phyloP scores from a whole-genome alignment of 2,888 invertebrate species.

The Caenorhabditis sp. region DNA sequence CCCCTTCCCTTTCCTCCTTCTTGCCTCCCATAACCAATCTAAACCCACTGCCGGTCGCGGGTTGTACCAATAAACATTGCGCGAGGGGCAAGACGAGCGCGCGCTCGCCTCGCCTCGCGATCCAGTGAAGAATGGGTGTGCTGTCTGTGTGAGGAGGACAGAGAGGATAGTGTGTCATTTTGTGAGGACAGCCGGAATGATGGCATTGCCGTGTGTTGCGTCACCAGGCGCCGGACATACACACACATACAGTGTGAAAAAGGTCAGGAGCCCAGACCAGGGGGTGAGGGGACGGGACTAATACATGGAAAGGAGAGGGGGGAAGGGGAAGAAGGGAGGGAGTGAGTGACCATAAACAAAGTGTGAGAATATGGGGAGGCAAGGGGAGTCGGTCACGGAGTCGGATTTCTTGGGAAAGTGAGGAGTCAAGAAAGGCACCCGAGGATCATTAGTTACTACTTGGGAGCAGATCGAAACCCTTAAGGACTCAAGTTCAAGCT shows the following conservation, averaged over 20 bases:
- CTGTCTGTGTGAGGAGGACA: neutral
- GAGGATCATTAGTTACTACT: no score
- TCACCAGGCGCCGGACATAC: no score
- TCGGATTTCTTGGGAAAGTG: constrained; percentile 12
- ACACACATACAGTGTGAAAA: neutral
- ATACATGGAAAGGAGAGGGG: neutral
- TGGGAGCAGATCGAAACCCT: no score
- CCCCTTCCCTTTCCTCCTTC: no score
- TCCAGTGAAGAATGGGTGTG: constrained; percentile 25
- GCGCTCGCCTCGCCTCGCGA: constrained; percentile 9
- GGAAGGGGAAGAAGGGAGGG: neutral
- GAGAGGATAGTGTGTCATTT: constrained; percentile 46
- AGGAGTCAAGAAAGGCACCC: no score
- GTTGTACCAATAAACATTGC: constrained; percentile 57
- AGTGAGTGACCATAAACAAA: constrained; percentile 42
- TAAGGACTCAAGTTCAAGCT: no score
- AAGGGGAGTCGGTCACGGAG: neutral
- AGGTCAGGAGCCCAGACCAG: constrained; percentile 21
- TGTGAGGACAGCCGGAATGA: constrained; percentile 1
- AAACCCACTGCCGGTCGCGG: no score
- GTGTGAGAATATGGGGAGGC: constrained; percentile 14
- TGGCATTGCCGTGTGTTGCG: constrained; percentile 42
- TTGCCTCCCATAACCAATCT: no score
- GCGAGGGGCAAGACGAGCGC: neutral
- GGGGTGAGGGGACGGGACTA: no score